Conservation (phyloP, 2,113 vertebrate genomes). For the Piliocolobus tephrosceles region DNA sequence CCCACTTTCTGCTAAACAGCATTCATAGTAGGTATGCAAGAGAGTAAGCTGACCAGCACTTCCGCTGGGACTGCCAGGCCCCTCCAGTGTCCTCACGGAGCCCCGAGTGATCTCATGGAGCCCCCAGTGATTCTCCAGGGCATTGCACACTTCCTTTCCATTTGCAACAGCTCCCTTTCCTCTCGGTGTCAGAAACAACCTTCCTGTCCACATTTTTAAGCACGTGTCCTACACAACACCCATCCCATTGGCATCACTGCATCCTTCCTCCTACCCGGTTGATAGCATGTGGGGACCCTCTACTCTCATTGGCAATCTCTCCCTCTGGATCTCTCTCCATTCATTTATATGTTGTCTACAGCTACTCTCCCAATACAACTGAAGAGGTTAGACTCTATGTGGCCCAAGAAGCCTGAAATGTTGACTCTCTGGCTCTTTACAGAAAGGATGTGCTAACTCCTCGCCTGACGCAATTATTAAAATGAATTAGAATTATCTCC, state of each 20-base stretch:
- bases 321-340: too few species aligned
- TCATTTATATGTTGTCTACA: background rate
- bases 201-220: background rate
- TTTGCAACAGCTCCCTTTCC: background rate
- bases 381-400: background rate
- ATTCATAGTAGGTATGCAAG: background rate
- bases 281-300: background rate
- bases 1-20: background rate
- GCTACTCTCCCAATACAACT: background rate
- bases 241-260: background rate
- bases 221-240: rapidly evolving
- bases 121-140: too few species aligned
- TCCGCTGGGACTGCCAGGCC: too few species aligned
- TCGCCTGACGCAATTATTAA: background rate
- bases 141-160: background rate
- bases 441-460: background rate
- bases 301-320: background rate
- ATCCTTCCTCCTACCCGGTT: background rate
- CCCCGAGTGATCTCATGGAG: background rate
- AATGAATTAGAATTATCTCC: background rate
- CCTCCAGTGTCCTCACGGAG: background rate
- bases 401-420: background rate
- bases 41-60: too few species aligned
- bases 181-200: background rate
- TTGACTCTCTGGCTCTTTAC: background rate